phyloP scores from a whole-genome alignment of 1,140 invertebrate genomes.

The Drosophila gunungcola region DNA sequence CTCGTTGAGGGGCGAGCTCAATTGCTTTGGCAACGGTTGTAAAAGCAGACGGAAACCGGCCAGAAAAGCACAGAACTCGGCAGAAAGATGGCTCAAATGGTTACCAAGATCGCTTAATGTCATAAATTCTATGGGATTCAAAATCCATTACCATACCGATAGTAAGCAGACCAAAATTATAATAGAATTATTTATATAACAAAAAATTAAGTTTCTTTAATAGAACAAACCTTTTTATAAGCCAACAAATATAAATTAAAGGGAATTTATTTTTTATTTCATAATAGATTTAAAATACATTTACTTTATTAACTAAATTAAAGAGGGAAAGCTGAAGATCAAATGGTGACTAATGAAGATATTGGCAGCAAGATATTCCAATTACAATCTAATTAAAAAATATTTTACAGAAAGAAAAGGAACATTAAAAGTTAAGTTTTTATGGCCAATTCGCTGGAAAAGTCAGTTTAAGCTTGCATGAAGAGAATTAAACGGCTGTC shows the following conservation, averaged over 20 bases:
- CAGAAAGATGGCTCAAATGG: neutral
- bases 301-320: too few species aligned
- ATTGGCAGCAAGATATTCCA: neutral
- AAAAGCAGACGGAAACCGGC: conserved; percentile 18
- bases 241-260: too few species aligned
- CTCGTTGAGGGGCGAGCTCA: conserved; percentile 31
- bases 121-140: neutral
- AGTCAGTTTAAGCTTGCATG: neutral
- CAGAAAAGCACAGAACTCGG: neutral
- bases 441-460: neutral
- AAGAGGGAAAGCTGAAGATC: neutral
- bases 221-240: too few species aligned
- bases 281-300: too few species aligned
- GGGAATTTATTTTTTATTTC: too few species aligned
- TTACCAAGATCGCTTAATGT: neutral
- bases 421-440: neutral
- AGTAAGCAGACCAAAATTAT: too few species aligned
- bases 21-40: conserved; percentile 50
- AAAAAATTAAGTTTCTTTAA: too few species aligned
- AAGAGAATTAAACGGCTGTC: neutral
- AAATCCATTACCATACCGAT: neutral
- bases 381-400: conserved; percentile 3
- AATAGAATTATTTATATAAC: too few species aligned
- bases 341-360: conserved; percentile 1
- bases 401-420: neutral